Percentiles rank a stretch among this genome's conserved stretches.
Evolutionary conservation across 2,113 vertebrate species (phyloP).

Genomic region (Pteropus alecto): DNA sequence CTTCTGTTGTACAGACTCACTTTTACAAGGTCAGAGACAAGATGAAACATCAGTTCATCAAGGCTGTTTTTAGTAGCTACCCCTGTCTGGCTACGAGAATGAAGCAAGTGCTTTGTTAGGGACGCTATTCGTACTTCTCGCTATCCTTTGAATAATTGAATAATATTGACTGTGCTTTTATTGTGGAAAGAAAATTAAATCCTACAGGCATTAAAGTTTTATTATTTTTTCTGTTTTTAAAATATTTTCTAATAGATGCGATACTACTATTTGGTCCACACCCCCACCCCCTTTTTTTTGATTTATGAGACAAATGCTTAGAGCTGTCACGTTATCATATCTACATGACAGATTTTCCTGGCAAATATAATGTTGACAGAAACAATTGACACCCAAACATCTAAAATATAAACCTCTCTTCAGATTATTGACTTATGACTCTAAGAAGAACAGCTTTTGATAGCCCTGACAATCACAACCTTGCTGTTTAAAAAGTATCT

Average conservation of each 20-base stretch:
- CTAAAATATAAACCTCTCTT: slow-evolving; percentile 47
- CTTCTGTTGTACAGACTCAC: neutral
- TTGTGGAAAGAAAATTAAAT: slow-evolving; percentile 41
- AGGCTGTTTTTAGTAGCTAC: neutral
- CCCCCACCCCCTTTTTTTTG: neutral
- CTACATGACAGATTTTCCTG: slow-evolving; percentile 59
- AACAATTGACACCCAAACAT: slow-evolving; percentile 48
- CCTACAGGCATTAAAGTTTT: neutral
- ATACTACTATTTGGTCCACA: neutral
- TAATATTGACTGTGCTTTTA: slow-evolving; percentile 16
- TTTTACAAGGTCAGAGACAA: neutral
- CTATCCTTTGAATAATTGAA: slow-evolving; percentile 32
- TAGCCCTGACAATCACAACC: slow-evolving; percentile 46
- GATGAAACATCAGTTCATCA: neutral
- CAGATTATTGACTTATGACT: slow-evolving; percentile 61
- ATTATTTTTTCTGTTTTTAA: neutral
- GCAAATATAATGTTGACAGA: slow-evolving; percentile 60
- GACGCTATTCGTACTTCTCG: neutral
- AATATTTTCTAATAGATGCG: neutral
- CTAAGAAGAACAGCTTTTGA: slow-evolving; percentile 45
- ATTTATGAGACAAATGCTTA: neutral
- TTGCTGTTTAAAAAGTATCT: slow-evolving; percentile 26
- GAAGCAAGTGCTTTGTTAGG: neutral
- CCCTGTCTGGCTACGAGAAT: neutral
- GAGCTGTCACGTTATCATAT: slow-evolving; percentile 63